Percentiles rank a stretch among this genome's conserved stretches.
These are phyloP conservation scores for Calcarius ornatus DNA, from an alignment of 2,113 vertebrate species.

Conservation along the genomic window DNA sequence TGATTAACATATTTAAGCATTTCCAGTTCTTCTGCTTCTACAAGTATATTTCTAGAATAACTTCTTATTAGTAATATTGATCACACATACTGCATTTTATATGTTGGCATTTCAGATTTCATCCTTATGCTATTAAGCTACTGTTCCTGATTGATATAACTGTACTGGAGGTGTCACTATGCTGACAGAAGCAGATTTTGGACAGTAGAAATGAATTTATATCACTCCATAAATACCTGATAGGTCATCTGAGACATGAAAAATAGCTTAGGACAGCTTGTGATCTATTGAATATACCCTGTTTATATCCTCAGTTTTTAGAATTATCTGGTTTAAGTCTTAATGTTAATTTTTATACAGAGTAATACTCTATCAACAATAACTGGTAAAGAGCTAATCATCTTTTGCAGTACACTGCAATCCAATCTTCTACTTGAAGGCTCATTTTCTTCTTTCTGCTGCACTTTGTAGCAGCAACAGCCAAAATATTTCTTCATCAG, in stretches of 20 bases:
- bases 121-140: neutral
- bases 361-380: neutral
- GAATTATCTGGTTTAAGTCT: neutral
- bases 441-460: neutral
- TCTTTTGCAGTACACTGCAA: neutral
- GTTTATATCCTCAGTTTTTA: neutral
- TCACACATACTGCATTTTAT: neutral
- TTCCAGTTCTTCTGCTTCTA: neutral
- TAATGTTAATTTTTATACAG: neutral
- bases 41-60: neutral
- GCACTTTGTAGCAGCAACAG: neutral
- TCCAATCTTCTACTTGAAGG: neutral
- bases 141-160: neutral
- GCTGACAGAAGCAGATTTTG: slow-evolving; percentile 16
- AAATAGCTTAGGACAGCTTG: neutral
- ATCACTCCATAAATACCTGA: neutral
- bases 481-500: neutral
- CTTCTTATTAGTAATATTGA: neutral
- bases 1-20: neutral
- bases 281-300: neutral
- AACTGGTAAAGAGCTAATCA: neutral
- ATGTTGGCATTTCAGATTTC: neutral
- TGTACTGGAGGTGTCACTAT: neutral
- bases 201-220: neutral
- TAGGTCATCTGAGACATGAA: neutral